Percentiles rank a stretch among this genome's conserved stretches.
These are phyloP conservation scores for Podarcis cretensis DNA, from an alignment of 2,113 vertebrate species.

Conservation along the genomic window DNA sequence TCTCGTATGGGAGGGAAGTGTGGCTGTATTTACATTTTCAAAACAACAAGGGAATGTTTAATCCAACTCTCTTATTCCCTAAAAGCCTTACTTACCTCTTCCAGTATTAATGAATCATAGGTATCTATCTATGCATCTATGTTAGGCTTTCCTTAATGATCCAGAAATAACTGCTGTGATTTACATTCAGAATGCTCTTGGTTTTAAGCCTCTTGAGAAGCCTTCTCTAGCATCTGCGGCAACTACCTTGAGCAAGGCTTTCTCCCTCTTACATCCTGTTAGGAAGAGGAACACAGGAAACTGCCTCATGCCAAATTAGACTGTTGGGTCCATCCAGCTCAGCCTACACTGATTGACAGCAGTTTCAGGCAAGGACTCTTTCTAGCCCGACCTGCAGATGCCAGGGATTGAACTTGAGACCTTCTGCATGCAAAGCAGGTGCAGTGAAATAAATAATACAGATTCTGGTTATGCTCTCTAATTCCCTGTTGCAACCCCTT, in stretches of 20 bases:
- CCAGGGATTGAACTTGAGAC: no score
- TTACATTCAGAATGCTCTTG: not conserved
- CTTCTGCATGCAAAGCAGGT: no score
- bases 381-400: no score
- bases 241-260: not conserved
- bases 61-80: not conserved
- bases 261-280: not conserved
- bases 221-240: not conserved
- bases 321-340: no score
- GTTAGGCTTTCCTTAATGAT: not conserved
- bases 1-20: conserved; percentile 1
- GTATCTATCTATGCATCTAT: not conserved
- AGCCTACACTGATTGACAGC: no score
- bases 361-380: no score
- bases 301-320: no score
- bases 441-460: not conserved
- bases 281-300: not conserved
- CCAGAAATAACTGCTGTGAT: not conserved
- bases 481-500: not conserved
- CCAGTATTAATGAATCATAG: not conserved
- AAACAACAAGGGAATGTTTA: not conserved
- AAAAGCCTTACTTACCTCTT: not conserved
- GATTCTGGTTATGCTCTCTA: no score
- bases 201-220: not conserved
- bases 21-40: conserved; percentile 18